Conservation (phyloP, 2,888 invertebrate species). For the Polyommatus iphigenia region DNA sequence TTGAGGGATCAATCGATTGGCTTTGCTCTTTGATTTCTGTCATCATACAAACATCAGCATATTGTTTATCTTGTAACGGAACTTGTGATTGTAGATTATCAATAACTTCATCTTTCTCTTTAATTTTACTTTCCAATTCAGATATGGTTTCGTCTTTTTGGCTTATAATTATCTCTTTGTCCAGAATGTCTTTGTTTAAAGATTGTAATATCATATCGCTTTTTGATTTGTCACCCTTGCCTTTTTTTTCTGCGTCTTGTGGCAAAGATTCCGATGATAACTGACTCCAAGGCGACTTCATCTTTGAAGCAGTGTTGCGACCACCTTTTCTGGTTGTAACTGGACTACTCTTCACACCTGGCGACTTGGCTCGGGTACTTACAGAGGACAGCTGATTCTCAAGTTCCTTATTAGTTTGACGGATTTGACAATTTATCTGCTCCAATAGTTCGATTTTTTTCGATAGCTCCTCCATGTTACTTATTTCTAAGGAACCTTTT, state of each 20-base stretch:
- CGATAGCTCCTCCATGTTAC: conserved; percentile 66
- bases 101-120: conserved; percentile 46
- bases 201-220: conserved; percentile 67
- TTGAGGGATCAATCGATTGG: conserved; percentile 35
- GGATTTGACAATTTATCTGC: conserved; percentile 75
- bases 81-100: conserved; percentile 45
- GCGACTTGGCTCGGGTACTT: conserved; percentile 57
- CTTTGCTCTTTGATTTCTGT: conserved; percentile 47
- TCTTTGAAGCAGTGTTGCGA: conserved; percentile 66
- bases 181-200: conserved; percentile 72
- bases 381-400: conserved; percentile 70
- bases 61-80: conserved; percentile 40
- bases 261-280: conserved; percentile 63
- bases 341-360: conserved; percentile 66
- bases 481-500: conserved; percentile 77
- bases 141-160: conserved; percentile 71
- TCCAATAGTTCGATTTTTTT: conserved; percentile 77
- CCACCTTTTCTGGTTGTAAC: conserved; percentile 65
- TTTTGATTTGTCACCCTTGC: conserved; percentile 60
- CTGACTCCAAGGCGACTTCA: conserved; percentile 73
- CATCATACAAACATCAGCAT: conserved; percentile 52
- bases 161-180: conserved; percentile 67
- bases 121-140: conserved; percentile 52
- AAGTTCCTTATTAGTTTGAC: conserved; percentile 76
- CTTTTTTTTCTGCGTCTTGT: conserved; percentile 66